Evolutionary conservation across 2,797 vertebrate genomes (phyloP).

Genomic region (Lagothrix lagotricha): DNA sequence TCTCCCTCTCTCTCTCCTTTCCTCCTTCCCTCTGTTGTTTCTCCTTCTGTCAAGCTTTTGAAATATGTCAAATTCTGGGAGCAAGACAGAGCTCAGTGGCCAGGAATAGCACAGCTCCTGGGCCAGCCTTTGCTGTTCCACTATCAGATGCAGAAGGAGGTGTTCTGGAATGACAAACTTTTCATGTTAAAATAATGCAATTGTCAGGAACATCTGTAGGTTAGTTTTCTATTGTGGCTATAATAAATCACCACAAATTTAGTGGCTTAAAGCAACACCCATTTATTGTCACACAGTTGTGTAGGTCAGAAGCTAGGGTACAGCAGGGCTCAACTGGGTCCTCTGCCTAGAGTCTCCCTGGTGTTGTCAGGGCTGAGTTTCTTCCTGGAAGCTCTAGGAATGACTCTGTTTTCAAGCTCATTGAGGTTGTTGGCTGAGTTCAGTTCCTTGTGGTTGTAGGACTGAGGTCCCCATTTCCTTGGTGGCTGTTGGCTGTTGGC

Average conservation of each 20-base stretch:
- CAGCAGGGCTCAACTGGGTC: neutral
- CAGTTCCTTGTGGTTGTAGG: neutral
- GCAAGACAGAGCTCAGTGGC: neutral
- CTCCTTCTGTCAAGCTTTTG: conserved; percentile 12
- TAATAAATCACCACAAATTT: neutral
- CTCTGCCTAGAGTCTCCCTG: neutral
- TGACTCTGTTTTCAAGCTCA: neutral
- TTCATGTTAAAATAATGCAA: neutral
- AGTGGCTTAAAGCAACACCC: neutral
- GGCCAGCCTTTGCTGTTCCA: neutral
- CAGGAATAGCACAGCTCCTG: neutral
- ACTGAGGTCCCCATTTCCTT: neutral
- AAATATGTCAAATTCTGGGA: neutral
- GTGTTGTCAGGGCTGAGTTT: neutral
- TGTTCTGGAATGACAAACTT: conserved; percentile 4
- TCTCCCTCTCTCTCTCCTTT: rapidly evolving
- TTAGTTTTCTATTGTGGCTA: neutral
- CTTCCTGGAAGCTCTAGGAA: neutral
- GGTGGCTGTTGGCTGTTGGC: neutral
- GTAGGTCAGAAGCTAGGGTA: neutral
- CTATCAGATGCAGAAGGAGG: neutral
- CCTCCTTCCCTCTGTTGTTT: neutral
- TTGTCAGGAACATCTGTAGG: neutral
- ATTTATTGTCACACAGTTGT: neutral
- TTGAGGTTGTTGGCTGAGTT: neutral